These are phyloP conservation scores for Cyprinodon tularosa DNA, from an alignment of 2,113 vertebrate species.

Conservation along the genomic window DNA sequence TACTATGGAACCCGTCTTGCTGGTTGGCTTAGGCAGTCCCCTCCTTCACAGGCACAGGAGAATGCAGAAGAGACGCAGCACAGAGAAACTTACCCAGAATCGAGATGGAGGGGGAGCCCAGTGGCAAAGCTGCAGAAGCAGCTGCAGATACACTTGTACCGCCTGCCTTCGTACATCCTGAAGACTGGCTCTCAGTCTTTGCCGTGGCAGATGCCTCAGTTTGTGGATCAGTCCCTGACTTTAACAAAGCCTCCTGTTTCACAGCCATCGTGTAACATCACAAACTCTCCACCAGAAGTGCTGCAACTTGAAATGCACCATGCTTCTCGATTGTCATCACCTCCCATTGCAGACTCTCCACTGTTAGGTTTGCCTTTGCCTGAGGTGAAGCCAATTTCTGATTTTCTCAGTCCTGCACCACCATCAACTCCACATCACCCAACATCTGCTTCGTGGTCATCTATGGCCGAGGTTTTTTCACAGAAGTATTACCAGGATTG, in stretches of 20 bases:
- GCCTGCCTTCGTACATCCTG: conserved; percentile 74
- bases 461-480: conserved; percentile 32
- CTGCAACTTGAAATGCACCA: conserved; percentile 21
- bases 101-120: conserved; percentile 56
- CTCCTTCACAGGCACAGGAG: conserved; percentile 75
- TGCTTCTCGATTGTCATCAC: conserved; percentile 3
- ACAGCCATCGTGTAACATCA: conserved; percentile 18
- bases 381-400: conserved; percentile 35
- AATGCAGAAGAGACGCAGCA: conserved; percentile 52
- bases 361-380: conserved; percentile 61
- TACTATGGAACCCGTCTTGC: conserved; percentile 67
- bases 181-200: conserved; percentile 44
- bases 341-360: conserved; percentile 18
- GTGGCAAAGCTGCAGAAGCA: conserved; percentile 61
- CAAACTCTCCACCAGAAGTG: conserved; percentile 18
- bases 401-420: conserved; percentile 4
- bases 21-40: conserved; percentile 80
- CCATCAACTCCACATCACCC: conserved; percentile 7
- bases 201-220: conserved; percentile 16
- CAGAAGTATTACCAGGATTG: conserved; percentile 37
- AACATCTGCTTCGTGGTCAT: not conserved
- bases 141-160: conserved; percentile 69
- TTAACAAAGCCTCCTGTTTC: conserved; percentile 28
- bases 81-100: conserved; percentile 60
- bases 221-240: conserved; percentile 32